Conservation (phyloP, 2,797 vertebrate species). For the Corythornis leucogaster region DNA sequence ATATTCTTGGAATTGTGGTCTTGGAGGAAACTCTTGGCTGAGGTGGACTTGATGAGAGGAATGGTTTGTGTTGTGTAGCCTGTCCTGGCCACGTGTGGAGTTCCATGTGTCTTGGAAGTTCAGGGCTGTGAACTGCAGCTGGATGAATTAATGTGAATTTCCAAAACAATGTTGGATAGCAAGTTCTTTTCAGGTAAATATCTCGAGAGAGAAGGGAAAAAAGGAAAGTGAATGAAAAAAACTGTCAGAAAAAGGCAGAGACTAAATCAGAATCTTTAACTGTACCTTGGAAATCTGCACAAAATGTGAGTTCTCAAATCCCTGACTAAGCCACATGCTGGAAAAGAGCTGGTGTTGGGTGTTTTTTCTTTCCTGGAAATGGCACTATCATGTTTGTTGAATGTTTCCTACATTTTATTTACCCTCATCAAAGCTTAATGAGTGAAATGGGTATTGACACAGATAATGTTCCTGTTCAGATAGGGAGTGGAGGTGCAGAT, state of each 20-base stretch:
- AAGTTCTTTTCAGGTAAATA: not conserved
- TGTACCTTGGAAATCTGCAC: not conserved
- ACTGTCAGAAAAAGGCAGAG: not conserved
- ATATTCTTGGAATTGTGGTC: not conserved
- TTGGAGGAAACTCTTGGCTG: not conserved
- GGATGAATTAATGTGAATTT: not conserved
- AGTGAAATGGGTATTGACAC: not conserved
- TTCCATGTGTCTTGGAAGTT: not conserved
- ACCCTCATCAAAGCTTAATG: too few species aligned
- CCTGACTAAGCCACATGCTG: not conserved
- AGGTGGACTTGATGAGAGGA: fast-evolving
- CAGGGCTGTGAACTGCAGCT: not conserved
- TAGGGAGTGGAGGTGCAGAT: not conserved
- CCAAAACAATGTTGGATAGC: too few species aligned
- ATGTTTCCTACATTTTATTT: not conserved
- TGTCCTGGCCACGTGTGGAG: not conserved
- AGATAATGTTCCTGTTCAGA: not conserved
- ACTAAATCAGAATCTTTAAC: not conserved
- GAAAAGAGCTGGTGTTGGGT: not conserved
- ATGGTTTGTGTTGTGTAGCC: not conserved
- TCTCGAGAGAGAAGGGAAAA: not conserved
- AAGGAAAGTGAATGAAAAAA: not conserved
- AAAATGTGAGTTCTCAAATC: not conserved
- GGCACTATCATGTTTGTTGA: not conserved
- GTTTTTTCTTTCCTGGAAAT: not conserved